A percentile compares a stretch with the other conserved stretches of the same genome.
Conservation (phyloP, 2,113 vertebrate genomes). For the Thryonomys swinderianus region DNA sequence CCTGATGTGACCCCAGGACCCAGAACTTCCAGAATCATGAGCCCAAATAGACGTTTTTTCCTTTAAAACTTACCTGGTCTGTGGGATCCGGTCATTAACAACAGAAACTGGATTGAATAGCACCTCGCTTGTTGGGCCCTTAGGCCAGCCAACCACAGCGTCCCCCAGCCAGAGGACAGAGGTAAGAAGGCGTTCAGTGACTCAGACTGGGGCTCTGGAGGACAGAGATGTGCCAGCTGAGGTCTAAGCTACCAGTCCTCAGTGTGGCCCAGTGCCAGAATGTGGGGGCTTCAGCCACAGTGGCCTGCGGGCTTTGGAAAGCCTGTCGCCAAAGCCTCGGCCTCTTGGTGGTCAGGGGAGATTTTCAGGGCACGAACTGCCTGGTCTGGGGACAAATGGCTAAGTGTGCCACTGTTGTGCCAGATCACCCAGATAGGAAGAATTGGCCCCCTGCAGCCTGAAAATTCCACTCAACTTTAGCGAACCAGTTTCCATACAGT, state of each 20-base stretch:
- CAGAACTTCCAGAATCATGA: not conserved
- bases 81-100: not conserved
- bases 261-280: not conserved
- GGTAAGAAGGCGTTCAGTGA: not conserved
- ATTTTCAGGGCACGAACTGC: not conserved
- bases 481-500: not conserved
- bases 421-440: not conserved
- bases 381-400: not conserved
- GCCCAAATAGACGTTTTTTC: not conserved
- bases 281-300: not conserved
- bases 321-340: not conserved
- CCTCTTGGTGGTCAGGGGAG: not conserved
- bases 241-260: not conserved
- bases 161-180: too few species aligned
- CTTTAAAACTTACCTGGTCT: not conserved
- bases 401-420: not conserved
- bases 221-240: not conserved
- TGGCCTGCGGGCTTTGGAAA: not conserved
- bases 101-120: not conserved
- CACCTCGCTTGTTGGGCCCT: not conserved
- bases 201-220: not conserved
- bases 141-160: too few species aligned
- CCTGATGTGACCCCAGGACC: not conserved
- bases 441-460: not conserved
- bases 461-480: not conserved